Evolutionary conservation across 2,797 vertebrate species (phyloP).

Genomic region (Enteromius paludinosus): DNA sequence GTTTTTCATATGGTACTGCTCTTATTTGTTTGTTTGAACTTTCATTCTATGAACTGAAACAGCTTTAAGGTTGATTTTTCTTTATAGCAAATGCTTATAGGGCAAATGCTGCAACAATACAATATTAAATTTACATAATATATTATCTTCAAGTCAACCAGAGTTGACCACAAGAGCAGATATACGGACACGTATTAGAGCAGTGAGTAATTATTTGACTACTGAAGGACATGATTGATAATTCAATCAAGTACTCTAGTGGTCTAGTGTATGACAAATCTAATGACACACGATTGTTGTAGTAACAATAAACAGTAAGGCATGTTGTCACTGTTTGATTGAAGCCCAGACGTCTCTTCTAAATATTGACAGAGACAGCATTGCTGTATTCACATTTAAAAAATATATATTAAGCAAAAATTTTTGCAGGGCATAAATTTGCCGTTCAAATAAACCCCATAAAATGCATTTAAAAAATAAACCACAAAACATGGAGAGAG

Average conservation of each 20-base stretch:
- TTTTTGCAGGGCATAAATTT: not conserved
- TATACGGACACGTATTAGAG: too few relatives aligned
- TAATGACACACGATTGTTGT: too few relatives aligned
- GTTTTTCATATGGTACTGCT: too few relatives aligned
- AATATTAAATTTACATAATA: not conserved
- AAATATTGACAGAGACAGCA: too few relatives aligned
- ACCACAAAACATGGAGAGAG: not conserved
- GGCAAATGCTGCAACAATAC: not conserved
- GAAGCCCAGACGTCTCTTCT: too few relatives aligned
- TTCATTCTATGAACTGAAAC: too few relatives aligned
- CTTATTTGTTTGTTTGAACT: too few relatives aligned
- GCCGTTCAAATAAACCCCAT: not conserved
- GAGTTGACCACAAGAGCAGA: not conserved
- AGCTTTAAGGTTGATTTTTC: too few relatives aligned
- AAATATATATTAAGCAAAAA: not conserved
- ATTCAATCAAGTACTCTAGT: not conserved
- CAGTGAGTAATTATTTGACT: not conserved
- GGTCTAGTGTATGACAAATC: not conserved
- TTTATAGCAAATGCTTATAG: too few relatives aligned
- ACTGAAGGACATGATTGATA: not conserved
- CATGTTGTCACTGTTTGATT: not conserved
- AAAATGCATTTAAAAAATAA: not conserved
- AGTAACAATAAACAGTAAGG: not conserved
- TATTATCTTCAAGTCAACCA: not conserved
- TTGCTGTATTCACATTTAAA: not conserved